These are phyloP conservation scores for Saccostrea echinata DNA, from an alignment of 1,140 invertebrate species.

Conservation along the genomic window DNA sequence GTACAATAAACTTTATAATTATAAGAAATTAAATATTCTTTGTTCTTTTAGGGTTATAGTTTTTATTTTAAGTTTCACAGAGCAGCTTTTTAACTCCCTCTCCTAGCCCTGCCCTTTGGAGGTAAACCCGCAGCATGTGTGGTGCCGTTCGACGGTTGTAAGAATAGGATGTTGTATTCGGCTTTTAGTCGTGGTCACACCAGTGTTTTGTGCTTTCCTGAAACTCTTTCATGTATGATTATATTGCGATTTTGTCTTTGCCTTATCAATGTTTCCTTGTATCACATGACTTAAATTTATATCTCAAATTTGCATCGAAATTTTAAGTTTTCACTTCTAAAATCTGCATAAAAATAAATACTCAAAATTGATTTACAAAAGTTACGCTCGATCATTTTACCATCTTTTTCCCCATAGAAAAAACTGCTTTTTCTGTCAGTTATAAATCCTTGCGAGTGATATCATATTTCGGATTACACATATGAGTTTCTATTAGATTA, in stretches of 20 bases:
- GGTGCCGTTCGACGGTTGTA: background rate
- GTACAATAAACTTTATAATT: background rate
- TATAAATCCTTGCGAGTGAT: too few relatives aligned
- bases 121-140: constrained; percentile 48
- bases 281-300: background rate
- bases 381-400: too few relatives aligned
- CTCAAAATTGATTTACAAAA: too few relatives aligned
- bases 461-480: too few relatives aligned
- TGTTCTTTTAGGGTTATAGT: too few relatives aligned
- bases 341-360: too few relatives aligned
- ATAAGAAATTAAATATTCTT: too few relatives aligned
- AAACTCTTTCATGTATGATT: constrained; percentile 32
- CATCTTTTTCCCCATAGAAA: too few relatives aligned
- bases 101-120: background rate
- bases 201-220: constrained; percentile 63
- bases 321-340: too few relatives aligned
- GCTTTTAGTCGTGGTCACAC: constrained; percentile 66
- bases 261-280: background rate
- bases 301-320: background rate
- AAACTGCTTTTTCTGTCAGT: too few relatives aligned
- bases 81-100: background rate
- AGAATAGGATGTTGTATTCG: background rate
- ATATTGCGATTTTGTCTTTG: background rate
- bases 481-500: too few relatives aligned
- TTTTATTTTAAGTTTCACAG: too few relatives aligned